These are phyloP conservation scores for Eleginops maclovinus DNA, from an alignment of 2,113 vertebrate species.

Conservation along the genomic window DNA sequence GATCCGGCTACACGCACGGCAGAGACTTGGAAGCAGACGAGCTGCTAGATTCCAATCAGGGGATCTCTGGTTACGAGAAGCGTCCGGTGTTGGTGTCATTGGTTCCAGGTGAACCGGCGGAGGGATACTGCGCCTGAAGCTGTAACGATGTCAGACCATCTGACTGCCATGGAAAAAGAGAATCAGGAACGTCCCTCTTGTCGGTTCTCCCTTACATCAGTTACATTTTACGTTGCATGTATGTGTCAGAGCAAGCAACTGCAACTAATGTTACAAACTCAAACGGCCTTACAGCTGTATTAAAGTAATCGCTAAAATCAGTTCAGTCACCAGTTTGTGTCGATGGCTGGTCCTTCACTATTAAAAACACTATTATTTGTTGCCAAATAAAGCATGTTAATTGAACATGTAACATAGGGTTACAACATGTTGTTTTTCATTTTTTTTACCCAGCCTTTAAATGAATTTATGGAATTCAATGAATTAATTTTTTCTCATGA, in stretches of 20 bases:
- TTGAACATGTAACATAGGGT: not conserved
- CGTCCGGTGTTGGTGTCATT: rapidly evolving
- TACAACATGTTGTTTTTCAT: not conserved
- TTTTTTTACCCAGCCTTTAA: not conserved
- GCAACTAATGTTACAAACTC: not conserved
- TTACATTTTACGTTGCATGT: not conserved
- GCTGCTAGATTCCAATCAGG: rapidly evolving
- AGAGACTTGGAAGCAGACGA: not conserved
- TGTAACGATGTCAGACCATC: not conserved
- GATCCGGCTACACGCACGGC: not conserved
- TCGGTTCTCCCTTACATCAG: not conserved
- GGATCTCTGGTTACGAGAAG: slow-evolving; percentile 18
- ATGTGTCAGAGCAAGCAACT: not conserved
- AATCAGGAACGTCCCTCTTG: not conserved
- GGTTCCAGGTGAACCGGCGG: not conserved
- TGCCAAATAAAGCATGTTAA: too few relatives aligned
- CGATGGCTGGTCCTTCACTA: too few relatives aligned
- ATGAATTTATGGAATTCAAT: not conserved
- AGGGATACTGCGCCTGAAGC: slow-evolving; percentile 36
- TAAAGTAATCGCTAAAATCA: not conserved
- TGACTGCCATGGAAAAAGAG: not conserved
- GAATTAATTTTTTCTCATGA: not conserved
- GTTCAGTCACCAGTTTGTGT: not conserved
- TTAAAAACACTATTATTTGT: too few relatives aligned
- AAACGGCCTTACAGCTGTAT: not conserved